Percentiles rank a stretch among this genome's conserved stretches.
These are phyloP conservation scores for Clunio marinus DNA, from an alignment of 2,888 invertebrate species.

Conservation along the genomic window DNA sequence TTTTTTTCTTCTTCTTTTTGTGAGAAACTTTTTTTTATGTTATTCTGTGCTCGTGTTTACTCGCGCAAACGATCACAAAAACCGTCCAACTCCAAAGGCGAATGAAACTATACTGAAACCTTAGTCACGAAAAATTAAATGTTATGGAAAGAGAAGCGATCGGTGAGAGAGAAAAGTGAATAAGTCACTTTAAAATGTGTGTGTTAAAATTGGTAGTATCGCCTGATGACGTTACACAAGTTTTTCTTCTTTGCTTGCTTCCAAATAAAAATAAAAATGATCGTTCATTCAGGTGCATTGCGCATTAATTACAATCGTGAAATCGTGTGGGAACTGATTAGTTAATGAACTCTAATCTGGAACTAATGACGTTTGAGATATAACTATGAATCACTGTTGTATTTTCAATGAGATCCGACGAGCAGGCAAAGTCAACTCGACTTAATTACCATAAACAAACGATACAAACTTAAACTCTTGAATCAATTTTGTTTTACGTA, in stretches of 20 bases:
- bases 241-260: not conserved
- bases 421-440: not conserved
- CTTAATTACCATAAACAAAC: not conserved
- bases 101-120: conserved; percentile 26
- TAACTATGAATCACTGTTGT: not conserved
- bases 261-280: too few species aligned
- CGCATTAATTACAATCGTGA: not conserved
- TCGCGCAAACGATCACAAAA: not conserved
- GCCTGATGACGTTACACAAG: not conserved
- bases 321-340: conserved; percentile 28
- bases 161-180: conserved; percentile 27
- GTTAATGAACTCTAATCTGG: conserved; percentile 36
- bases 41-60: not conserved
- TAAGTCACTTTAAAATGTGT: conserved; percentile 7
- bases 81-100: conserved; percentile 9
- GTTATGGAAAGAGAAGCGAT: conserved; percentile 12
- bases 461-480: not conserved
- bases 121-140: not conserved
- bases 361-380: not conserved
- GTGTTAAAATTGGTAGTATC: not conserved
- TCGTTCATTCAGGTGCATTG: conserved; percentile 6
- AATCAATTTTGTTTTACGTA: too few species aligned
- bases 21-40: conserved; percentile 14
- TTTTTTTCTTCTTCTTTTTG: conserved; percentile 5
- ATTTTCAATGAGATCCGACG: not conserved